Conservation (phyloP, 2,113 vertebrate species). For the Barnardius zonarius region DNA sequence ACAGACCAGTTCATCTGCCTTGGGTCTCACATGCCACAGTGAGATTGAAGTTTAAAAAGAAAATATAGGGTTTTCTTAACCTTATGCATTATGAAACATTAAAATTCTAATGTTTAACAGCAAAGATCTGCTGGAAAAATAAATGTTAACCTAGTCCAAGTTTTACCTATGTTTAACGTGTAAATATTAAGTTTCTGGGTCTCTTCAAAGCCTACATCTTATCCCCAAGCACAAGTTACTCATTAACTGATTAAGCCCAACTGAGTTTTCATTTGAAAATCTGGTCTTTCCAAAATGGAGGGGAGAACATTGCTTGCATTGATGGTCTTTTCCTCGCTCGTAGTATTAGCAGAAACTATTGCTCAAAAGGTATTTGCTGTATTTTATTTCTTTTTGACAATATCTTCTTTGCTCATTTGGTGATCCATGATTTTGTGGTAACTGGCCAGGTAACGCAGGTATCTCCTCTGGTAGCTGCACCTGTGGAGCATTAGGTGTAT, state of each 20-base stretch:
- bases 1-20: background rate
- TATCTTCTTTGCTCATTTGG: background rate
- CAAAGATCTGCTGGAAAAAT: background rate
- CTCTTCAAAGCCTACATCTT: conserved; percentile 10
- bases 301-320: background rate
- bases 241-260: conserved; percentile 59
- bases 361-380: conserved; percentile 56
- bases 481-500: background rate
- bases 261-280: background rate
- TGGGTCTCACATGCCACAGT: rapidly evolving
- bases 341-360: background rate
- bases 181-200: conserved; percentile 42
- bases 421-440: rapidly evolving
- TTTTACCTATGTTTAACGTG: conserved; percentile 11
- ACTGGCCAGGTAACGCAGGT: background rate
- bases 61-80: background rate
- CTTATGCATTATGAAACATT: background rate
- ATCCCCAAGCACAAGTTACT: conserved; percentile 23
- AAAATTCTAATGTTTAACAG: background rate
- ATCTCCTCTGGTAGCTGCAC: background rate
- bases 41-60: background rate
- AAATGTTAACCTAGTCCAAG: background rate
- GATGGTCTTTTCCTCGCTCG: conserved; percentile 12
- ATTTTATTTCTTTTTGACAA: background rate
- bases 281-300: conserved; percentile 47